These are phyloP conservation scores for Cerastis rubricosa DNA, from an alignment of 2,888 invertebrate species.

Conservation along the genomic window DNA sequence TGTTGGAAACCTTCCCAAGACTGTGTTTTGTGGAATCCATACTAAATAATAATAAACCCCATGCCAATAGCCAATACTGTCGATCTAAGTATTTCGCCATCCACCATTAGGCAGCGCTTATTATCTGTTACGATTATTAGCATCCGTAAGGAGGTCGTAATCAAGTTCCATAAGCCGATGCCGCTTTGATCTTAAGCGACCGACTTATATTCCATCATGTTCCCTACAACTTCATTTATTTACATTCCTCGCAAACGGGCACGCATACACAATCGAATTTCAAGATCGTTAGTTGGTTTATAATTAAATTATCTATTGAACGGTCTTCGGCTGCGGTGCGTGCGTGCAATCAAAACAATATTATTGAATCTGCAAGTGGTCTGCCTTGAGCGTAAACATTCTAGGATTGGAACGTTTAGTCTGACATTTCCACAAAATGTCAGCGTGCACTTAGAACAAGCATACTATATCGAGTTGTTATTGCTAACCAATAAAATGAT, in stretches of 20 bases:
- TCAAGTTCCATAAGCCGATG: constrained; percentile 53
- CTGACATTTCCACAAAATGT: constrained; percentile 74
- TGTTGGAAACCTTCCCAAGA: background rate
- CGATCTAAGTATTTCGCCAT: constrained; percentile 27
- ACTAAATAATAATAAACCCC: background rate
- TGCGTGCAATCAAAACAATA: constrained; percentile 70
- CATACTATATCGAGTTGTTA: constrained; percentile 14
- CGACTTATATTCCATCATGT: constrained; percentile 42
- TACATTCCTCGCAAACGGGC: constrained; percentile 51
- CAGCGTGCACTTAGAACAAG: constrained; percentile 57
- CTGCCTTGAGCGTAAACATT: constrained; percentile 75
- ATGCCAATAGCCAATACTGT: constrained; percentile 8
- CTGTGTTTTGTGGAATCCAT: background rate
- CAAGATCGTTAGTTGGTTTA: constrained; percentile 46
- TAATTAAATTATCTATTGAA: constrained; percentile 57
- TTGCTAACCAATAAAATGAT: constrained; percentile 33
- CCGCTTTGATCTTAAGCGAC: constrained; percentile 54
- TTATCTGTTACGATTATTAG: constrained; percentile 46
- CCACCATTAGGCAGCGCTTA: constrained; percentile 29
- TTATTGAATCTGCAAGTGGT: constrained; percentile 68
- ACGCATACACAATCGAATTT: constrained; percentile 49
- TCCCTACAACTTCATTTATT: constrained; percentile 56
- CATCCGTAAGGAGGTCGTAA: constrained; percentile 57
- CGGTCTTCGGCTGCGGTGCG: constrained; percentile 42
- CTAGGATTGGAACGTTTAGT: constrained; percentile 68